A percentile compares a stretch with the other conserved stretches of the same genome.
Evolutionary conservation across 2,797 vertebrate species (phyloP).

Genomic region (Chanos chanos): DNA sequence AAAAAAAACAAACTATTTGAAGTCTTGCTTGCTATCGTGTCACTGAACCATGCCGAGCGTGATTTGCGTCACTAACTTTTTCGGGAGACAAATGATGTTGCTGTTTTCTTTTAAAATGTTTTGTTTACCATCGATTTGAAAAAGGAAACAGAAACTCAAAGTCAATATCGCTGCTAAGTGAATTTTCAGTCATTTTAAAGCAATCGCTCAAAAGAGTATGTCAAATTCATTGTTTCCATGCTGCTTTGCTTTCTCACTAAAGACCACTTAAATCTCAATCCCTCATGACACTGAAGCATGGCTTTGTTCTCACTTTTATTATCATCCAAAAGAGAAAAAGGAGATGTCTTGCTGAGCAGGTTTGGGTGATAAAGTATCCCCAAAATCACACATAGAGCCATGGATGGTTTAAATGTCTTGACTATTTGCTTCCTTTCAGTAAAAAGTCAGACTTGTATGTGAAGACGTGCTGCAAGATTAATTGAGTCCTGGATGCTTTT

Average conservation of each 20-base stretch:
- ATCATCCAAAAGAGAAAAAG: conserved; percentile 22
- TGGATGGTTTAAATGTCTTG: conserved; percentile 68
- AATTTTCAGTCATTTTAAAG: conserved; percentile 49
- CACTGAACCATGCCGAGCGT: too few species aligned
- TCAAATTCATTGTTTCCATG: conserved; percentile 31
- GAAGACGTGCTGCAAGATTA: conserved; percentile 68
- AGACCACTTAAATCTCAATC: conserved; percentile 24
- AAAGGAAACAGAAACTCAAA: too few species aligned
- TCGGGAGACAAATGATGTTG: too few species aligned
- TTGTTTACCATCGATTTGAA: too few species aligned
- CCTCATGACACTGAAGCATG: neutral
- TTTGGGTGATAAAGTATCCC: conserved; percentile 69
- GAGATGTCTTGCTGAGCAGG: conserved; percentile 17
- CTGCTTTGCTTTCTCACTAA: conserved; percentile 5
- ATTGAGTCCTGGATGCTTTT: conserved; percentile 75
- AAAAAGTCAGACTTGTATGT: conserved; percentile 61
- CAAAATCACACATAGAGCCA: conserved; percentile 69
- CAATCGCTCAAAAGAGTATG: conserved; percentile 37
- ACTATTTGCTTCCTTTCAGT: conserved; percentile 72
- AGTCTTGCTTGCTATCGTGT: too few species aligned
- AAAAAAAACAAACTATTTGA: too few species aligned
- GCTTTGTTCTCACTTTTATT: conserved; percentile 32
- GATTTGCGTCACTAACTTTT: too few species aligned
- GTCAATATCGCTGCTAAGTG: too few species aligned
- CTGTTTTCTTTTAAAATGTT: too few species aligned